Evolutionary conservation across 2,888 invertebrate species (phyloP).

Genomic region (Drosophila ezoana): DNA sequence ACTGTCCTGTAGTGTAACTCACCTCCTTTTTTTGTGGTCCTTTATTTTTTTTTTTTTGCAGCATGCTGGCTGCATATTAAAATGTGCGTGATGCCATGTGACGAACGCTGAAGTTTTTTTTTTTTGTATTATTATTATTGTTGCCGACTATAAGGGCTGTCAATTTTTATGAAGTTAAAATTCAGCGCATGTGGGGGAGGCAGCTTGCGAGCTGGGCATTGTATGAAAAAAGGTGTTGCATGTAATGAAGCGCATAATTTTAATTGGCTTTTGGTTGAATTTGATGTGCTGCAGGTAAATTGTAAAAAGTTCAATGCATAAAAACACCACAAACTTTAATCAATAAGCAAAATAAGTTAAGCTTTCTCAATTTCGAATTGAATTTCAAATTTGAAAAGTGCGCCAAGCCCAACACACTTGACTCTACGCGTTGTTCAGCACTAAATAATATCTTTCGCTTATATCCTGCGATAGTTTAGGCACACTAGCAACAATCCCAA

Average conservation of each 20-base stretch:
- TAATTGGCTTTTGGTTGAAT: slow-evolving; percentile 64
- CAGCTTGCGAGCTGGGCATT: slow-evolving; percentile 18
- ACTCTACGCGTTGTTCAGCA: slow-evolving; percentile 10
- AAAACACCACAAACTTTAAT: neutral
- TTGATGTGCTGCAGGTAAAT: slow-evolving; percentile 39
- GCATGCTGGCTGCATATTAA: slow-evolving; percentile 75
- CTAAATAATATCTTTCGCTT: slow-evolving; percentile 10
- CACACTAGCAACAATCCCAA: too few species aligned
- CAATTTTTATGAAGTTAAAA: slow-evolving; percentile 78
- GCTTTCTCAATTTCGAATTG: neutral
- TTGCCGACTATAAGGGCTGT: slow-evolving; percentile 58
- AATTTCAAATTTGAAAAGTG: slow-evolving; percentile 22
- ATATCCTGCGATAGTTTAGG: neutral
- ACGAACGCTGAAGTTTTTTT: slow-evolving; percentile 34
- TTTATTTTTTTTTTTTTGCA: slow-evolving; percentile 28
- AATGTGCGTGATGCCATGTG: slow-evolving; percentile 72
- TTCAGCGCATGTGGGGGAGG: slow-evolving; percentile 14
- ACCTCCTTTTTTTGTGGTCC: slow-evolving; percentile 16
- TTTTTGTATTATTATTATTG: slow-evolving; percentile 37
- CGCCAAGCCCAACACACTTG: neutral
- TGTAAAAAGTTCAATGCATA: neutral
- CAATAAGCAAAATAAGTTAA: neutral
- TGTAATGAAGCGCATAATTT: slow-evolving; percentile 72
- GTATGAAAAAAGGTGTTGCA: slow-evolving; percentile 45
- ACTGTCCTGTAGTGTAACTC: slow-evolving; percentile 17